A percentile compares a stretch with the other conserved stretches of the same genome.
Conservation (phyloP, 2,797 vertebrate genomes). For the Loris lydekkerianus region DNA sequence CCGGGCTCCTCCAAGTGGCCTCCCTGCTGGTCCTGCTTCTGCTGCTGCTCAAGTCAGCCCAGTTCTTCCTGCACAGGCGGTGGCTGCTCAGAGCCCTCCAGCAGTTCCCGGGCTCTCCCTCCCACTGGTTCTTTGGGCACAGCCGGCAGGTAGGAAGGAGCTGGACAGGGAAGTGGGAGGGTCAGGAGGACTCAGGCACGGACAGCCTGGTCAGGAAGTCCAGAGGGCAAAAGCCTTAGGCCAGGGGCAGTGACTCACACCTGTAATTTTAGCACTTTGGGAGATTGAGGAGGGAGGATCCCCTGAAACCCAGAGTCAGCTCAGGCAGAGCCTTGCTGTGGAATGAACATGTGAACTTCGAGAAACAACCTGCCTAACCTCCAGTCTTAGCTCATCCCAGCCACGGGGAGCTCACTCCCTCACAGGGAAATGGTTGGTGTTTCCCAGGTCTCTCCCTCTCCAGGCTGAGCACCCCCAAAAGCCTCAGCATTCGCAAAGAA, state of each 20-base stretch:
- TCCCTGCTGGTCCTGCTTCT: slow-evolving; percentile 84
- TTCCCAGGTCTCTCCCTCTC: neutral
- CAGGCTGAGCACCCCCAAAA: neutral
- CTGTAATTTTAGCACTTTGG: neutral
- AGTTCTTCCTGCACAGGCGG: slow-evolving; percentile 84
- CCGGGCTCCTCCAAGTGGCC: slow-evolving; percentile 76
- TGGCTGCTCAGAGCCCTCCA: slow-evolving; percentile 82
- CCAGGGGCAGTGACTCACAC: neutral
- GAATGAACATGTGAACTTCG: accelerated
- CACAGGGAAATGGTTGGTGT: neutral
- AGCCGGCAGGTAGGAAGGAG: slow-evolving; percentile 76
- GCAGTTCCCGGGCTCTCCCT: slow-evolving; percentile 83
- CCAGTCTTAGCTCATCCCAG: neutral
- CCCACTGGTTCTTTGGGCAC: slow-evolving; percentile 87
- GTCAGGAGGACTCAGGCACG: neutral
- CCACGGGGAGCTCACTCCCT: neutral
- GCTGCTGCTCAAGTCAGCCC: slow-evolving; percentile 85
- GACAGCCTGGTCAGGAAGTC: neutral
- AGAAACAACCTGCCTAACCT: too few species aligned
- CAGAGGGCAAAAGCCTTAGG: neutral
- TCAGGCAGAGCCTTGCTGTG: neutral
- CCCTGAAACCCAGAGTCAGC: neutral
- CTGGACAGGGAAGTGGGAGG: too few species aligned
- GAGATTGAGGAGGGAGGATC: neutral
- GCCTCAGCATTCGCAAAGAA: neutral